Conservation (phyloP, 2,797 vertebrate genomes). For the Hafferia zeledoni region DNA sequence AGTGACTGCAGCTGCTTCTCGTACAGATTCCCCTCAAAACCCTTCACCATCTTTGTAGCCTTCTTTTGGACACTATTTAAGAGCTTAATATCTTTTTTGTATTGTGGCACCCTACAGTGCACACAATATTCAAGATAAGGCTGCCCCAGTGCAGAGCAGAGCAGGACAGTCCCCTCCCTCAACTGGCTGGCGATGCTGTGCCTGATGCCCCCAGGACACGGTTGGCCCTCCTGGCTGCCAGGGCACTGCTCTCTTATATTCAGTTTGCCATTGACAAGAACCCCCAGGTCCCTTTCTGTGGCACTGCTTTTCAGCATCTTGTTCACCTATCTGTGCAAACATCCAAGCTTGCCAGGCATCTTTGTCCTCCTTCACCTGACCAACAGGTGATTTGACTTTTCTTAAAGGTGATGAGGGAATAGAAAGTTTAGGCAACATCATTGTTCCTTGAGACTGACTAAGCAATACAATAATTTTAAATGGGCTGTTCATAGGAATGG, state of each 20-base stretch:
- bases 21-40: background rate
- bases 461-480: background rate
- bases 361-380: background rate
- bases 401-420: background rate
- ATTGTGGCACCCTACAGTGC: background rate
- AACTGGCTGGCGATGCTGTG: accelerated
- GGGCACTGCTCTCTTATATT: background rate
- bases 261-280: background rate
- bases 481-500: background rate
- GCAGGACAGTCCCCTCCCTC: accelerated
- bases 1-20: background rate
- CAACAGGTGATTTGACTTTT: background rate
- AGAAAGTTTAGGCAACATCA: background rate
- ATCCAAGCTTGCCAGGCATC: background rate
- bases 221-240: background rate
- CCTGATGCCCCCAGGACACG: accelerated
- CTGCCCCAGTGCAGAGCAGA: background rate
- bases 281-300: background rate
- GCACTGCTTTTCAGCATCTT: background rate
- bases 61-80: background rate
- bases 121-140: background rate
- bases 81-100: background rate
- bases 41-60: background rate
- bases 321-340: accelerated
- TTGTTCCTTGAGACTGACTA: background rate